Conservation (phyloP, 2,113 vertebrate species). For the Rhea americana region DNA sequence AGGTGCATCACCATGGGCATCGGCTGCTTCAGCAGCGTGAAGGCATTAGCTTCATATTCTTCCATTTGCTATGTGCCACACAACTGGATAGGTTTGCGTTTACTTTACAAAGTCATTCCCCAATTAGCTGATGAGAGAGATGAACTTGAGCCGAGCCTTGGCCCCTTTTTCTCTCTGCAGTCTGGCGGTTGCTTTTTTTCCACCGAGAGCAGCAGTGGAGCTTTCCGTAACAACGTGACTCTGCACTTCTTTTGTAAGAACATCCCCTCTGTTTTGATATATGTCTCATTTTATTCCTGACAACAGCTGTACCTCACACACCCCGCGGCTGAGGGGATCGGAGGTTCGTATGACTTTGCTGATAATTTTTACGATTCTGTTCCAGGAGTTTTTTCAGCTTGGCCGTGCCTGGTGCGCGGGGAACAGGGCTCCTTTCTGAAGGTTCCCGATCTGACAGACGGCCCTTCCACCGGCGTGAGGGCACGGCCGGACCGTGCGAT, state of each 20-base stretch:
- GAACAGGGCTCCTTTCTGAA: not conserved
- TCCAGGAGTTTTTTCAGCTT: not conserved
- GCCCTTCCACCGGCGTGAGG: not conserved
- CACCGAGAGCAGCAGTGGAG: not conserved
- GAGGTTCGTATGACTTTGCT: not conserved
- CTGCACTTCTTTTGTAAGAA: not conserved
- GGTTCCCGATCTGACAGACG: conserved; percentile 2
- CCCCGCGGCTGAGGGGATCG: not conserved
- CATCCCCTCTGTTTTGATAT: not conserved
- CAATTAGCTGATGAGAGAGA: conserved; percentile 13
- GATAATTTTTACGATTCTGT: conserved; percentile 1
- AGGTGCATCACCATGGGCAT: not conserved
- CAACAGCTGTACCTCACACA: not conserved
- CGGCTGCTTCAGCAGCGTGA: not conserved
- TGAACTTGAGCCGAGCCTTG: not conserved
- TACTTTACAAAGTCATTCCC: not conserved
- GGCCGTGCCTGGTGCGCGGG: not conserved
- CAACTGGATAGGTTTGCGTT: not conserved
- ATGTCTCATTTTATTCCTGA: conserved; percentile 10
- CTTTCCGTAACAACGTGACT: conserved; percentile 18
- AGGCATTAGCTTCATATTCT: not conserved
- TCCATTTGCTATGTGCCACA: not conserved
- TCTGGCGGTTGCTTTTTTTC: not conserved
- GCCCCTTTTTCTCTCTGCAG: not conserved
- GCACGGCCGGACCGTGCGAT: rapidly evolving